Base-by-base conservation (phyloP, 2,113 vertebrate genomes). In the Motacilla alba region DNA sequence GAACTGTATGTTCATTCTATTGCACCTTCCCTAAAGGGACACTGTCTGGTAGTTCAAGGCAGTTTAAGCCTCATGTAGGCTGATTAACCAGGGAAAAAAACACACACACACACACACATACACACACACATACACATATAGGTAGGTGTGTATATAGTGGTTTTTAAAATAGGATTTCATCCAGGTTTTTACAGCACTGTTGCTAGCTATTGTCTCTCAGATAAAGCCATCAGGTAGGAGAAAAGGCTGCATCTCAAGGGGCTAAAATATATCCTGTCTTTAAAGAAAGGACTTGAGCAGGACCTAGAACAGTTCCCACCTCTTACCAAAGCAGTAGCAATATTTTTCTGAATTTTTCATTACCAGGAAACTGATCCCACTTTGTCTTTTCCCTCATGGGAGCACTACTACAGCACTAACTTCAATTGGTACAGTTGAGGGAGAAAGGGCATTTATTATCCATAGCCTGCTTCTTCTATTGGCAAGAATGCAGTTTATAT, bases 21-120 rank as follows among this genome's bases (percentile, higher is more conserved):
- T 95, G 94, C 97, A 95, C 94, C 93, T 97, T 96, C 95, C 94
- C 81, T 96, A 96, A 96, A 97, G 94, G 93, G 95, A 95, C 95
- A 91, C 92, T 96, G 95, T 97, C 93, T 94, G 85, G 89, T 95
- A 97, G 94, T 92, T 94, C 84, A 92, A 95, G 92, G 92, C 92
- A 95, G 90, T 91, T 91, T 93, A 95, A 94, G 95, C 92, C 95
- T 93, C 59, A 28, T 78, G 41, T 90, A 83, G 94, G 94, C 93
- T 94, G 93, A 83, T 83, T 64, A 94, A 94, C 93, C 94, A 95
- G 87, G 89, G 82, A 78, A 84, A 94, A 90, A 49, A 9, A 69
- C 56, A 88, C 85, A 88, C 58, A 49, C 11, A 69, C 56, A 88
- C 85, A 88, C 58, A 87, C 63, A 92, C 50, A 76, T 27, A 46